A percentile compares a stretch with the other conserved stretches of the same genome.
Evolutionary conservation across 2,113 vertebrate genomes (phyloP).

Genomic region (Rhabdornis inornatus): DNA sequence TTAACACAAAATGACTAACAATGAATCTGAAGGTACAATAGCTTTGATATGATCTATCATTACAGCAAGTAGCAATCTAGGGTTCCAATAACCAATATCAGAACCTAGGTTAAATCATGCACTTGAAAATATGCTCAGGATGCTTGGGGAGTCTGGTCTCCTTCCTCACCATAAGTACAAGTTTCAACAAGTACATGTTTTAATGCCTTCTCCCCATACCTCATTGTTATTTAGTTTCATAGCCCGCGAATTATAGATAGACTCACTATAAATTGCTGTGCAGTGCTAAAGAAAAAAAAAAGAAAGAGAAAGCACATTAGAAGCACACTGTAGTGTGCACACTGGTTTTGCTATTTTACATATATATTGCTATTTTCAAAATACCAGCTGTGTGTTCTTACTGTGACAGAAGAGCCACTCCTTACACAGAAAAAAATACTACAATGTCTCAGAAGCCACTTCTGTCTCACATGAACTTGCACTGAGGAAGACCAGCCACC

Average conservation of each 20-base stretch:
- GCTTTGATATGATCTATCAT: not conserved
- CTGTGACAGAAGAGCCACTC: not conserved
- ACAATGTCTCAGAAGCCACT: not conserved
- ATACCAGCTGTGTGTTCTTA: not conserved
- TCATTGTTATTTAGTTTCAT: not conserved
- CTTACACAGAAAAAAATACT: not conserved
- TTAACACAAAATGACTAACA: not conserved
- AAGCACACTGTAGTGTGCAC: not conserved
- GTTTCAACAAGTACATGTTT: not conserved
- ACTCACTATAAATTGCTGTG: not conserved
- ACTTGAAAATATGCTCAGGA: not conserved
- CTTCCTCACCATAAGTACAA: not conserved
- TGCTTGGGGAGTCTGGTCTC: not conserved
- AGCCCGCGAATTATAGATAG: not conserved
- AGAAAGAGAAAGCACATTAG: not conserved
- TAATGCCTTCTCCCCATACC: not conserved
- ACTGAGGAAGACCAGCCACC: not conserved
- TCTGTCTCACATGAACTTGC: not conserved
- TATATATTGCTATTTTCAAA: not conserved
- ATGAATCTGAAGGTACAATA: not conserved
- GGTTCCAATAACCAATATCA: not conserved
- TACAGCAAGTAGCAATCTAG: not conserved
- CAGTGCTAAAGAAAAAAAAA: not conserved
- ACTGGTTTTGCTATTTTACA: not conserved
- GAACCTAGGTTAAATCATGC: not conserved